Evolutionary conservation across 2,888 invertebrate genomes (phyloP).

Genomic region (Caenorhabditis sulstoni): DNA sequence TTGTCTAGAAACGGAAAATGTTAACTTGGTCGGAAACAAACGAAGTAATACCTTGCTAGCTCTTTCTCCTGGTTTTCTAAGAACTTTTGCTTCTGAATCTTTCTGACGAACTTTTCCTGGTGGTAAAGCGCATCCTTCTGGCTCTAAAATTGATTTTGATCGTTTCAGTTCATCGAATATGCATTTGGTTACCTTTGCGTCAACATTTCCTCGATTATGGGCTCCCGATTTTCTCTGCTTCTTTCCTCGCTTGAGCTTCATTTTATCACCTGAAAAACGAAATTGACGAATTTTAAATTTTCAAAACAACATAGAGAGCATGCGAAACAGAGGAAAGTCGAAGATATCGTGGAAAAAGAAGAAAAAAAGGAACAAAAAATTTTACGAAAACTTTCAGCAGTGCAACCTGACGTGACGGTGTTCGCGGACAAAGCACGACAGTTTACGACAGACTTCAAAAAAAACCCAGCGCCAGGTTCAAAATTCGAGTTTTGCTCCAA

Average conservation of each 20-base stretch:
- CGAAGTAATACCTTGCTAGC: conserved; percentile 30
- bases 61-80: conserved; percentile 52
- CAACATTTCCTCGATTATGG: conserved; percentile 51
- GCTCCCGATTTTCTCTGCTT: conserved; percentile 49
- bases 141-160: conserved; percentile 4
- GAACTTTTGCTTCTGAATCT: conserved; percentile 56
- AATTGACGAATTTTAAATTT: not conserved
- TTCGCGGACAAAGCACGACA: conserved; percentile 4
- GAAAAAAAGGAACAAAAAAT: conserved; percentile 8
- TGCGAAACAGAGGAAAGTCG: not conserved
- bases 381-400: not conserved
- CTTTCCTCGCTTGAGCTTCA: conserved; percentile 41
- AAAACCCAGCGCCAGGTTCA: conserved; percentile 5
- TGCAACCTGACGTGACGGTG: conserved; percentile 17
- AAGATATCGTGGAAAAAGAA: not conserved
- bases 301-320: not conserved
- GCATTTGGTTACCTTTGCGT: conserved; percentile 19
- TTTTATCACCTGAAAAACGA: conserved; percentile 8
- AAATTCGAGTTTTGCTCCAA: too few species aligned
- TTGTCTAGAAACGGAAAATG: conserved; percentile 57
- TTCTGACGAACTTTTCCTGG: conserved; percentile 55
- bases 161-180: not conserved
- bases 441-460: not conserved
- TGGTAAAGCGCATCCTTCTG: conserved; percentile 58
- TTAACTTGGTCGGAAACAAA: not conserved